Evolutionary conservation across 2,888 invertebrate genomes (phyloP), one percentile per base, ranked within the genome.

Genomic region (Esperia sulphurella): DNA sequence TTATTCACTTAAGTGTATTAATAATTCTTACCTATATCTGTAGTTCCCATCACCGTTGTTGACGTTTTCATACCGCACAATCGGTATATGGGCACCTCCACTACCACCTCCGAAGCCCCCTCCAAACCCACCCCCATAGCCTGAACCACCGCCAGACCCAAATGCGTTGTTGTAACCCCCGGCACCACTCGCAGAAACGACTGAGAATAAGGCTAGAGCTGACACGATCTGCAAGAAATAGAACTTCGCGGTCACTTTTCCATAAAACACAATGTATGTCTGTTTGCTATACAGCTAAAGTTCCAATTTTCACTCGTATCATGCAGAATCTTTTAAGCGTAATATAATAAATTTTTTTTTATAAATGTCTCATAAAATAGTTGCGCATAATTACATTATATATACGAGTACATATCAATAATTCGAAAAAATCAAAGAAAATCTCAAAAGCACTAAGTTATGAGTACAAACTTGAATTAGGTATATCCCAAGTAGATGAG

Each of bases 11-110:
- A 3, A 21, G 3, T 21, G 2, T 21, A 21, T 3, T 3, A 10
- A 8, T 8, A 3, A 4, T 10, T 10, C 8, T 39, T 68, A 92
- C 92, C 90, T 92, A 79, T 91, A 93, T 71, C 90, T 89, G 67
- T 93, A 93, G 55, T 84, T 91, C 44, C 92, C 93, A 60, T 91
- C 91, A 21, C 91, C 91, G 61, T 92, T 91, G 71, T 92, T 92
- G 31, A 87, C 83, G 54, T 92, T 92, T 50, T 91, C 91, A 63
- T 91, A 92, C 51, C 90, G 83, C 14, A 92, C 66, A 54, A 92
- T 92, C 41, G 92, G 92, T 51, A 92, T 91, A 39, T 88, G 83
- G 39, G 85, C 68, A 56, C 73, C 71, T 57, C 73, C 71, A 40
- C 7, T 62, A 46, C 62, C 56, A 33, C 59, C 61, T 48, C 62